A percentile compares a stretch with the other conserved stretches of the same genome.
Conservation (phyloP, 1,140 invertebrate species). For the Bombyx mori region DNA sequence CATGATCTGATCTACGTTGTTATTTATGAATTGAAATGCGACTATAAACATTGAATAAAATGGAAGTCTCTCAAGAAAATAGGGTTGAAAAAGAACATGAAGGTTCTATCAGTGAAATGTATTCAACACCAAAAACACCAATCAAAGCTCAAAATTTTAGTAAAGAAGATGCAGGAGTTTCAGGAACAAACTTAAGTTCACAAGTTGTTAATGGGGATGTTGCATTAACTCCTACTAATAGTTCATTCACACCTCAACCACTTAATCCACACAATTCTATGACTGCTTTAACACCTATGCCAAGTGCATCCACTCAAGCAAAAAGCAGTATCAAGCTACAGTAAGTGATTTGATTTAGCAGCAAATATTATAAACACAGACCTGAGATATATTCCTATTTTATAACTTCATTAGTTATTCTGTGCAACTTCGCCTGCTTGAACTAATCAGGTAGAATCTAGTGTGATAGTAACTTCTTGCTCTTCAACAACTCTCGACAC, state of each 20-base stretch:
- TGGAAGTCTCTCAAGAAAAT: too few relatives aligned
- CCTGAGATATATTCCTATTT: not conserved
- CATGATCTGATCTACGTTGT: too few relatives aligned
- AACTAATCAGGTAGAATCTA: not conserved
- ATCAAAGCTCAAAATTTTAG: too few relatives aligned
- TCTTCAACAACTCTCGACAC: not conserved
- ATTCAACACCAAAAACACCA: too few relatives aligned
- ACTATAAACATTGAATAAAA: too few relatives aligned
- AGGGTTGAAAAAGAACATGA: too few relatives aligned
- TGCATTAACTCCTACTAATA: constrained; percentile 47
- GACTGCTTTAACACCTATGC: constrained; percentile 57
- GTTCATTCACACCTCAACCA: constrained; percentile 45
- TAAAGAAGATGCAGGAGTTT: too few relatives aligned
- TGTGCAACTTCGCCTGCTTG: not conserved
- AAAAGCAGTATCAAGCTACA: constrained; percentile 67
- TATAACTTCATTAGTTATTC: not conserved
- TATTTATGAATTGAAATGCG: too few relatives aligned
- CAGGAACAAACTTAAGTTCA: too few relatives aligned
- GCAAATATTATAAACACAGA: not conserved
- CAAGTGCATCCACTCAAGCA: constrained; percentile 59
- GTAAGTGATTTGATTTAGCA: constrained; percentile 30
- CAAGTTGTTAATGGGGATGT: constrained; percentile 37
- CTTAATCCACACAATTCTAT: constrained; percentile 59
- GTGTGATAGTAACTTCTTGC: not conserved
- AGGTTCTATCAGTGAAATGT: too few relatives aligned